Evolutionary conservation across 2,113 vertebrate genomes (phyloP).

Genomic region (Rhodinocichla rosea): DNA sequence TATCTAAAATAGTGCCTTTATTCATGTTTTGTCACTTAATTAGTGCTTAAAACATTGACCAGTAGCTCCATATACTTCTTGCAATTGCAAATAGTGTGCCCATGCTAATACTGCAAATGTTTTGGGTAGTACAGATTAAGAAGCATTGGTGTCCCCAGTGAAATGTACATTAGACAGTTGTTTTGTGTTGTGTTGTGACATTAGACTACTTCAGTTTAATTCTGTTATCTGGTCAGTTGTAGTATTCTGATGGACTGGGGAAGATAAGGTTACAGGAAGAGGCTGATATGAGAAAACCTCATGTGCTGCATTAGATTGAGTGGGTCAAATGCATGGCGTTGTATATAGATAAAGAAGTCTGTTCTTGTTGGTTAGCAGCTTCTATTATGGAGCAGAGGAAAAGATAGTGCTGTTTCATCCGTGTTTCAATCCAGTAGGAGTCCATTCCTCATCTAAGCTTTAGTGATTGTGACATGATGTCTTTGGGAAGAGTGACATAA

Average conservation of each 20-base stretch:
- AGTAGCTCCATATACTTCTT: background rate
- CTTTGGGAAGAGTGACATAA: conserved; percentile 26
- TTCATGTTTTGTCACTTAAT: background rate
- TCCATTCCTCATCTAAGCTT: conserved; percentile 38
- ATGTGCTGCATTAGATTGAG: background rate
- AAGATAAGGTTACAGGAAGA: conserved; percentile 57
- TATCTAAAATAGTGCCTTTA: background rate
- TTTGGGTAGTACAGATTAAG: background rate
- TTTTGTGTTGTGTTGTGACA: background rate
- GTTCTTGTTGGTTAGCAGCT: conserved; percentile 2
- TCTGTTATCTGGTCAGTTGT: conserved; percentile 40
- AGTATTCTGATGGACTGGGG: background rate
- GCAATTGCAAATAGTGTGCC: background rate
- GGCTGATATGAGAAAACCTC: conserved; percentile 8
- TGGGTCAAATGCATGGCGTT: background rate
- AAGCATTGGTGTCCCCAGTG: background rate
- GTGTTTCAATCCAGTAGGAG: conserved; percentile 7
- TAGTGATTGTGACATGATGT: conserved; percentile 20
- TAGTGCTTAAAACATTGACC: background rate
- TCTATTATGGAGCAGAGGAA: background rate
- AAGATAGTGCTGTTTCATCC: conserved; percentile 1
- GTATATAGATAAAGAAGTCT: conserved; percentile 8
- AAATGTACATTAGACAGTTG: conserved; percentile 18
- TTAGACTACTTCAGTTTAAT: background rate
- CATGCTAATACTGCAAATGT: background rate